These are phyloP conservation scores for Micropoecilia bifurca DNA, from an alignment of 2,797 vertebrate genomes.

Conservation along the genomic window DNA sequence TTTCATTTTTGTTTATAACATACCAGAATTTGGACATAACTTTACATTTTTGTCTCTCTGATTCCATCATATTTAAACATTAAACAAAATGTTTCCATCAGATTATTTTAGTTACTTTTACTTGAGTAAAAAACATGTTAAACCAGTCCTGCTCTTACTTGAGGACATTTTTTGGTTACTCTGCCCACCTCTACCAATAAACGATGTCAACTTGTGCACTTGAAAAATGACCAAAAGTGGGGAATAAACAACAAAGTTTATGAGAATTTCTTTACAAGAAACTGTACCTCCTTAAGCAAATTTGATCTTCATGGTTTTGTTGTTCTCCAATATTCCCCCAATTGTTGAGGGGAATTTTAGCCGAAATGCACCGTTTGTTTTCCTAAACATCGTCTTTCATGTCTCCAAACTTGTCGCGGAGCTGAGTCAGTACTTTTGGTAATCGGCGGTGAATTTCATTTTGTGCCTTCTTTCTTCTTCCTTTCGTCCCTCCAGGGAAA, in stretches of 20 bases:
- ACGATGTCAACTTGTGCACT: neutral
- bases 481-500: conserved; percentile 82
- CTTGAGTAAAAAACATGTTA: too few species aligned
- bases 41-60: too few species aligned
- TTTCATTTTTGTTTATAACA: too few species aligned
- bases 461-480: conserved; percentile 16
- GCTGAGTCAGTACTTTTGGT: neutral
- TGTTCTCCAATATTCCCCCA: neutral
- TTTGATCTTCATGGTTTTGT: neutral
- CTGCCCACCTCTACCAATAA: neutral
- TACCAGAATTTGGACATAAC: too few species aligned
- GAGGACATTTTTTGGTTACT: too few species aligned
- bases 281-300: neutral
- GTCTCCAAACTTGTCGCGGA: conserved; percentile 14
- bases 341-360: neutral
- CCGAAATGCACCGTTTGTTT: neutral
- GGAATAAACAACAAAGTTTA: neutral
- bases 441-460: conserved; percentile 14
- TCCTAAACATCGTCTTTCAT: neutral
- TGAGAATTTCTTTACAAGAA: neutral
- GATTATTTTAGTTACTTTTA: too few species aligned
- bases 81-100: too few species aligned
- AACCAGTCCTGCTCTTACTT: too few species aligned
- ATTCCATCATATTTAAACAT: too few species aligned
- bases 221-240: neutral